Conservation (phyloP, 2,888 invertebrate species). For the Ferdinandea cuprea region DNA sequence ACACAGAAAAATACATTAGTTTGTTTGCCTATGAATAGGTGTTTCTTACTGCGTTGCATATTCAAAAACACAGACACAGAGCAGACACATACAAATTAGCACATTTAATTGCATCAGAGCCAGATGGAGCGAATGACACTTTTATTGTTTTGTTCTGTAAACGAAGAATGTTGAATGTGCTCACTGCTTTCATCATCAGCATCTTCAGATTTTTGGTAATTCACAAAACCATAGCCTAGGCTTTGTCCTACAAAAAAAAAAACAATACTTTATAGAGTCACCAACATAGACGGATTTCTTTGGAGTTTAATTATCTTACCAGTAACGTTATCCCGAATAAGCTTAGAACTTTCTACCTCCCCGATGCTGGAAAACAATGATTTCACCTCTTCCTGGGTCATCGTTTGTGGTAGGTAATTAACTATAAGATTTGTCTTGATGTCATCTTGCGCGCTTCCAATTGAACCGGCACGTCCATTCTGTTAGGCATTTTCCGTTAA, state of each 20-base stretch:
- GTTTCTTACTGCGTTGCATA: too few species aligned
- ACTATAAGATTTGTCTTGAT: slow-evolving; percentile 92
- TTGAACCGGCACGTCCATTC: slow-evolving; percentile 78
- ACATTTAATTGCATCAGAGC: slow-evolving; percentile 94
- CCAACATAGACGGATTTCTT: neutral
- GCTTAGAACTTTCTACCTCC: slow-evolving; percentile 96
- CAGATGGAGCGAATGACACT: slow-evolving; percentile 94
- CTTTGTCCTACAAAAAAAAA: slow-evolving; percentile 88
- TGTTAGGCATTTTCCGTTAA: slow-evolving; percentile 77
- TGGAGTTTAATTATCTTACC: slow-evolving; percentile 85
- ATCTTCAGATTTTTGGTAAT: slow-evolving; percentile 92
- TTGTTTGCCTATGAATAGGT: too few species aligned
- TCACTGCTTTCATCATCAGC: slow-evolving; percentile 94
- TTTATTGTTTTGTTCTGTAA: slow-evolving; percentile 95
- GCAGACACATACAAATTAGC: slow-evolving; percentile 95
- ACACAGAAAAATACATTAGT: too few species aligned
- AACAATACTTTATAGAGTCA: neutral
- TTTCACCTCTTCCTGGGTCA: slow-evolving; percentile 96
- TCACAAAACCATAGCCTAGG: slow-evolving; percentile 94
- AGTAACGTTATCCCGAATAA: slow-evolving; percentile 96
- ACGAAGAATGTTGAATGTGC: slow-evolving; percentile 92
- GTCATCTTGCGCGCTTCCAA: slow-evolving; percentile 81
- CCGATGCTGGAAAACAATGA: slow-evolving; percentile 95
- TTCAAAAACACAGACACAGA: too few species aligned
- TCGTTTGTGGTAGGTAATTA: slow-evolving; percentile 95